Base-by-base conservation (phyloP, 2,113 vertebrate species). In the Pseudopodoces humilis region DNA sequence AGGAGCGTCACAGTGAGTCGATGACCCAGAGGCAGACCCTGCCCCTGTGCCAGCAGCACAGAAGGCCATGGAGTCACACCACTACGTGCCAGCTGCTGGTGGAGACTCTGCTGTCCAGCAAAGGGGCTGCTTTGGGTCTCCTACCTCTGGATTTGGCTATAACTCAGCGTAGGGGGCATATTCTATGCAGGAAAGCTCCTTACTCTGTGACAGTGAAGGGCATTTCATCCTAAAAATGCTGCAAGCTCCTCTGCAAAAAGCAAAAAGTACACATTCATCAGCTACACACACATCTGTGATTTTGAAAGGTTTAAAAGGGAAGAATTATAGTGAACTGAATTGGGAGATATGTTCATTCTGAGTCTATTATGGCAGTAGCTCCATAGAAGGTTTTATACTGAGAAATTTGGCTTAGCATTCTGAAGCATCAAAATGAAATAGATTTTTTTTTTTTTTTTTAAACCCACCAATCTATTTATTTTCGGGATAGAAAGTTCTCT, bases 1-100 rank as follows among this genome's bases (percentile, higher is more conserved):
- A 59, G 44, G 50, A 60, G 10, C 0, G 0, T 50, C 41, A 22
- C 52, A 50, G 69, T 1, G 2, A 53, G 25, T 3, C 25, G 53
- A 21, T 1, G 4, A 10, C 53, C 33, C 71, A 28, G 41, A 63
- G n/a, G 20, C 47, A 82, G 76, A 41, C 37, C 30, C n/a, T 81
- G 43, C 30, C 13, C 23, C 31, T n/a, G 37, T 25, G 23, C 43
- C 39, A 72, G 64, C 49, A 49, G 31, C n/a, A 33, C 35, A 59
- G 75, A 49, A 59, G 39, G 11, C 80, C 22, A 2, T 27, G 44
- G 46, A 55, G 53, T 12, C 9, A 6, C 53, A 55, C 5, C n/a
- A 7, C 11, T 7, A 1, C 1, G 1, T 12, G 6, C 39, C 59
- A 78, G 0, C 39, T 44, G 27, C 53, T 59, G 76, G 10, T 49